phyloP scores from a whole-genome alignment of 2,888 invertebrate genomes.

The Cordilura impudica region DNA sequence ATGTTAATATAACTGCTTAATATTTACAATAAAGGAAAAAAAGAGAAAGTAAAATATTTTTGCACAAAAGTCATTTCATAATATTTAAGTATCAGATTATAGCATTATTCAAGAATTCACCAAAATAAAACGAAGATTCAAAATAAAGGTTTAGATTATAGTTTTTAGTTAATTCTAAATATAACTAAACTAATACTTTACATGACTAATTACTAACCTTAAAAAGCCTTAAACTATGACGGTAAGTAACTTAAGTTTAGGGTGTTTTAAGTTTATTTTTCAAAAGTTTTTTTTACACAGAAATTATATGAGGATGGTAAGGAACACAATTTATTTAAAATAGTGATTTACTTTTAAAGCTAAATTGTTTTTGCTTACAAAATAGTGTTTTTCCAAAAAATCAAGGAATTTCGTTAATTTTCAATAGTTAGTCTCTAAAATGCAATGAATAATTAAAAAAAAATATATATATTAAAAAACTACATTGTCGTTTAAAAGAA shows the following conservation, averaged over 20 bases:
- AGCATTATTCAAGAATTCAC: constrained; percentile 14
- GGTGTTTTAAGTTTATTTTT: constrained; percentile 5
- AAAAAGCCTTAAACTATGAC: constrained; percentile 47
- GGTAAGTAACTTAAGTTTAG: neutral
- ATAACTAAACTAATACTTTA: constrained; percentile 51
- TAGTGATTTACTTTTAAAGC: neutral
- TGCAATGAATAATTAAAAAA: neutral
- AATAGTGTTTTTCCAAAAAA: constrained; percentile 1
- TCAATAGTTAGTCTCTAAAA: neutral
- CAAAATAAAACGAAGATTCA: neutral
- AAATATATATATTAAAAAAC: neutral
- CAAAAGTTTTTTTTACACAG: neutral
- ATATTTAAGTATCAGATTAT: constrained; percentile 26
- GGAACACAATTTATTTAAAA: constrained; percentile 27
- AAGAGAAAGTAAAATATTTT: constrained; percentile 1
- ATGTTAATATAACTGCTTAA: too few species aligned
- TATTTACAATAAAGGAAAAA: too few species aligned
- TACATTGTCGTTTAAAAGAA: neutral
- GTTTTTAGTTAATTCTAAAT: constrained; percentile 4
- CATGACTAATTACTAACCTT: constrained; percentile 60
- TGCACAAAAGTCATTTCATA: neutral
- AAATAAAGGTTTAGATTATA: neutral
- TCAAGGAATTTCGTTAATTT: constrained; percentile 15
- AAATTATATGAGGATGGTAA: constrained; percentile 25
- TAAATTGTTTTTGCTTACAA: neutral